Evolutionary conservation across 2,888 invertebrate genomes (phyloP).

Genomic region (Electrophaes corylata): DNA sequence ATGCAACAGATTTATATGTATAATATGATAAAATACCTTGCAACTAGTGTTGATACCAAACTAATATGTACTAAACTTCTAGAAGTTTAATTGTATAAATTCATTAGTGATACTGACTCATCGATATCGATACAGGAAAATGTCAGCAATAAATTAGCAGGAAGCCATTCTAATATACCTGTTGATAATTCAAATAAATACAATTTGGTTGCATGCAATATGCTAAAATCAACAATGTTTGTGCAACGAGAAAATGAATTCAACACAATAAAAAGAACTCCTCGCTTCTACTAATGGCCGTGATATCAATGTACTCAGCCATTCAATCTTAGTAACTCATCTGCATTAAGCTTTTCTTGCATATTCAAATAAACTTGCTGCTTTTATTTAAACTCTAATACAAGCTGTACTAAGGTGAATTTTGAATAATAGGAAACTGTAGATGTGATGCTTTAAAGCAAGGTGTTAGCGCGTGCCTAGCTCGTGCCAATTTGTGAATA

Average conservation of each 20-base stretch:
- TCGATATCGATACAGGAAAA: slow-evolving; percentile 21
- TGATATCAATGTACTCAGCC: slow-evolving; percentile 71
- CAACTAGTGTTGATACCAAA: not conserved
- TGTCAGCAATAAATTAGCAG: slow-evolving; percentile 11
- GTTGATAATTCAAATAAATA: slow-evolving; percentile 23
- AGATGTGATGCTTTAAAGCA: slow-evolving; percentile 48
- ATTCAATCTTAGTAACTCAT: slow-evolving; percentile 75
- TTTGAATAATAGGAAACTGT: slow-evolving; percentile 33
- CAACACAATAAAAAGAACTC: slow-evolving; percentile 64
- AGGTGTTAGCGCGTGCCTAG: slow-evolving; percentile 70
- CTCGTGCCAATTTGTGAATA: slow-evolving; percentile 84
- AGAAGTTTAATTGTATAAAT: not conserved
- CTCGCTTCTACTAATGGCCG: slow-evolving; percentile 68
- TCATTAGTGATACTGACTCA: slow-evolving; percentile 3
- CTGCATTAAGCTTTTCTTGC: slow-evolving; percentile 35
- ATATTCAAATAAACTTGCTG: slow-evolving; percentile 21
- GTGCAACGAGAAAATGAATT: slow-evolving; percentile 50
- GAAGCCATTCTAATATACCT: slow-evolving; percentile 8
- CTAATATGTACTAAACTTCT: not conserved
- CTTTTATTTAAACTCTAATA: slow-evolving; percentile 37
- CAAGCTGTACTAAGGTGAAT: slow-evolving; percentile 31
- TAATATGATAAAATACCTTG: slow-evolving; percentile 30
- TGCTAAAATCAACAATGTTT: slow-evolving; percentile 19
- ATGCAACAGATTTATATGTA: slow-evolving; percentile 30
- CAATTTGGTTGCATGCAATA: slow-evolving; percentile 10